Evolutionary conservation across 2,113 vertebrate species (phyloP), one percentile per base, ranked within the genome.

Genomic region (Oostethus manadensis): DNA sequence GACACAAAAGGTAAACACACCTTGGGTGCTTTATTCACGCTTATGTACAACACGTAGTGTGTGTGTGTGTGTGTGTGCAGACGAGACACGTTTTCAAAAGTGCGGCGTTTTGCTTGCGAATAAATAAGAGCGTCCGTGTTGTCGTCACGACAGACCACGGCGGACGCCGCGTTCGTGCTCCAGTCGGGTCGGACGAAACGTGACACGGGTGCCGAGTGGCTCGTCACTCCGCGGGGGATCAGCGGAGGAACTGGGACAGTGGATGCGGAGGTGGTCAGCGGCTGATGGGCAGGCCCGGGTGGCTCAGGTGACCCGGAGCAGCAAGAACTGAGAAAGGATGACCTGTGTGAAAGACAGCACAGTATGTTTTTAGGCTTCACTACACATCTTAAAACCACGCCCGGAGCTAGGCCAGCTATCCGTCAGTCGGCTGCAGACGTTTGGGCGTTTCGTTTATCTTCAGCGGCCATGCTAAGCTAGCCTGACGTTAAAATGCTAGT

Each of bases 11-110:
- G n/a, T 40, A 21, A 56, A 13, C 10, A 43, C 38, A 40, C 6
- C 15, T 33, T 16, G n/a, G 46, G 20, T 18, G 21, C 42, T 44
- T 45, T 43, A 57, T 22, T 45, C 14, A 17, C 23, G 18, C 3
- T 57, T 23, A 44, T 57, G 60, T 53, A 63, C 74, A 64, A 62
- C 81, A 94, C 92, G 91, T 92, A 93, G 89, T 4, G 18, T 93
- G 90, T 91, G 88, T 93, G 98, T 93, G 88, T 93, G 89, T 4
- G 18, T 93, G 90, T 91, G 88, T 93, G 98, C 93, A 88, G 92
- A 90, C 89, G 93, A 91, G 92, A 94, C 91, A 95, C 91, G 91
- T 92, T 90, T 91, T 87, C 94, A 96, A 97, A 94, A 96, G 94
- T 94, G 93, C 93, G 93, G 92, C 90, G 90, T 89, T 85, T 88